A percentile compares a stretch with the other conserved stretches of the same genome.
Evolutionary conservation across 35 echinoderm and acorn worm genomes (phyloP).

Genomic region (Apostichopus japonicus): DNA sequence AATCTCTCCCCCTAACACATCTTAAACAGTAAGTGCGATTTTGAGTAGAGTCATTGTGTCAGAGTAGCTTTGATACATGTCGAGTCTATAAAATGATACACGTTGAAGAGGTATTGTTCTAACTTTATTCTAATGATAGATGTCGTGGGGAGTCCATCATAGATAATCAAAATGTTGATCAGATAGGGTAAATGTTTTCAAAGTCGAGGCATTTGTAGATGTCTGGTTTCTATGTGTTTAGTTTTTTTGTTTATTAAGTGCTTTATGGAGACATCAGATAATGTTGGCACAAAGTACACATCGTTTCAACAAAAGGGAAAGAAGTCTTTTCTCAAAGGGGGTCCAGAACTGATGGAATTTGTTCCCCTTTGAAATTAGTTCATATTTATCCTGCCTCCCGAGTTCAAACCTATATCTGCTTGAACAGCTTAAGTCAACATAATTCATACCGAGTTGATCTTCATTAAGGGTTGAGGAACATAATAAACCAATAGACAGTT

Average conservation of each 20-base stretch:
- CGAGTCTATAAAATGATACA: no score
- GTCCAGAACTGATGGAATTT: not conserved
- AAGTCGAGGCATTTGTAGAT: not conserved
- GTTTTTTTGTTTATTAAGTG: not conserved
- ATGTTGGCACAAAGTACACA: not conserved
- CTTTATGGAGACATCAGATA: conserved; percentile 24
- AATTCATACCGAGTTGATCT: not conserved
- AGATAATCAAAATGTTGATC: no score
- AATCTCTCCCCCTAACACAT: no score
- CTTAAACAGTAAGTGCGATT: no score
- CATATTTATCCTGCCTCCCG: not conserved
- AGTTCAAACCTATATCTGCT: not conserved
- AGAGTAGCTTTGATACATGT: no score
- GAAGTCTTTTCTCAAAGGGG: not conserved
- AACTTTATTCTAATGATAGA: no score
- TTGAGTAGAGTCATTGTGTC: no score
- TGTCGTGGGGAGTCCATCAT: no score
- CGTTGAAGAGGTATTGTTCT: no score
- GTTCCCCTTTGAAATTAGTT: not conserved
- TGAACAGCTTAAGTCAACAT: conserved; percentile 4
- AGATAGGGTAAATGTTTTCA: no score
- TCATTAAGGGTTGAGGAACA: not conserved
- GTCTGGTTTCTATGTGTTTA: not conserved
- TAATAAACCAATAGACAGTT: not conserved
- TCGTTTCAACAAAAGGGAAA: not conserved